These are phyloP conservation scores for Sebastes steindachneri DNA, from an alignment of 2,797 vertebrate genomes.

Conservation along the genomic window DNA sequence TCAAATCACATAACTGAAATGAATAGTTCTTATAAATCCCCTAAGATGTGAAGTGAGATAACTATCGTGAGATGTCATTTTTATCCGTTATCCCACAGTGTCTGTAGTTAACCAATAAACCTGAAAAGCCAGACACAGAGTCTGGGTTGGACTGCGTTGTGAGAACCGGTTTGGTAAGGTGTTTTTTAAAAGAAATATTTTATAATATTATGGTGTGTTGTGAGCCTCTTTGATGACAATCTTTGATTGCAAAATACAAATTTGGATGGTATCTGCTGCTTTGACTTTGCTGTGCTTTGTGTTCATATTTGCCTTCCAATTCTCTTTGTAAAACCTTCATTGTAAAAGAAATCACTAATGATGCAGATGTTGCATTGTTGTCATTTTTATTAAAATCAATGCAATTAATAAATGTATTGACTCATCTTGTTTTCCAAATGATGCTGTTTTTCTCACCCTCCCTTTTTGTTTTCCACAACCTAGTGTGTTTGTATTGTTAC, in stretches of 20 bases:
- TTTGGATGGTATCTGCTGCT: background rate
- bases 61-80: background rate
- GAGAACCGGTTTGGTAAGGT: no score
- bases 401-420: background rate
- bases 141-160: background rate
- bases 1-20: background rate
- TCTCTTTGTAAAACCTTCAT: background rate
- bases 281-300: background rate
- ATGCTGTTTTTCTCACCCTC: background rate
- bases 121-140: background rate
- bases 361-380: background rate
- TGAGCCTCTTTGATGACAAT: background rate
- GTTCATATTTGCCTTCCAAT: background rate
- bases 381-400: background rate
- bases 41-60: background rate
- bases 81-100: background rate
- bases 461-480: background rate
- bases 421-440: background rate
- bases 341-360: background rate
- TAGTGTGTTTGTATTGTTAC: background rate
- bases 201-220: background rate
- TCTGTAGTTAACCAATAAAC: background rate
- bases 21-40: background rate
- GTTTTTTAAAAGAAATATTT: background rate
- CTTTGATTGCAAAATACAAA: background rate